These are phyloP conservation scores for Dichetophora obliterata DNA, from an alignment of 2,888 invertebrate species.

Conservation along the genomic window DNA sequence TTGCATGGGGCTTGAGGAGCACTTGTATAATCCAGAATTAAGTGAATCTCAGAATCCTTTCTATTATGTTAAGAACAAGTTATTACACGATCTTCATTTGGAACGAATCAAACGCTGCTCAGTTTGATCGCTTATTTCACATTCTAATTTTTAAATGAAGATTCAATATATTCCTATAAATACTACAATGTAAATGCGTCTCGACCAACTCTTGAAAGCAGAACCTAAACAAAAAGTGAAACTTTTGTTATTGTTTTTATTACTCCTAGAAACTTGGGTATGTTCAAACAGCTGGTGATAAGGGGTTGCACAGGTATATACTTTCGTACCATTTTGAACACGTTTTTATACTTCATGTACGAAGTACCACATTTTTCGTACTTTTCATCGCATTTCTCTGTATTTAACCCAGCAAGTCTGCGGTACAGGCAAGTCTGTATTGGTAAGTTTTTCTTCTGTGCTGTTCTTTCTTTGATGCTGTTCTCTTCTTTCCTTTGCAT, in stretches of 20 bases:
- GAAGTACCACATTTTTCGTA: too few relatives aligned
- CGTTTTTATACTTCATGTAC: too few relatives aligned
- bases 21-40: constrained; percentile 81
- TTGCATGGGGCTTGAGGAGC: constrained; percentile 47
- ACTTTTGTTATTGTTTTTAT: not conserved
- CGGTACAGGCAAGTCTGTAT: too few relatives aligned
- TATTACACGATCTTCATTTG: constrained; percentile 87
- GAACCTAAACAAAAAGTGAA: not conserved
- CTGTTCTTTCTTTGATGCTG: too few relatives aligned
- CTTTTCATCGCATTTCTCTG: too few relatives aligned
- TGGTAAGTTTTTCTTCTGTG: too few relatives aligned
- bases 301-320: too few relatives aligned
- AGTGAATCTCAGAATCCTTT: constrained; percentile 83
- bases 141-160: not conserved
- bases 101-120: constrained; percentile 78
- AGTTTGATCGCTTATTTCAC: constrained; percentile 37
- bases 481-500: too few relatives aligned
- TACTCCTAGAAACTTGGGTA: not conserved
- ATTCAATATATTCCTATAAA: not conserved
- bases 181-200: not conserved
- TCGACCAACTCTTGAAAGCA: not conserved
- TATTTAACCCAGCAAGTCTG: too few relatives aligned
- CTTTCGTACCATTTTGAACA: too few relatives aligned
- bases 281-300: not conserved
- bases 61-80: constrained; percentile 87